A percentile compares a stretch with the other conserved stretches of the same genome.
phyloP scores from a whole-genome alignment of 1,140 invertebrate species.

The Calosoma granatense region DNA sequence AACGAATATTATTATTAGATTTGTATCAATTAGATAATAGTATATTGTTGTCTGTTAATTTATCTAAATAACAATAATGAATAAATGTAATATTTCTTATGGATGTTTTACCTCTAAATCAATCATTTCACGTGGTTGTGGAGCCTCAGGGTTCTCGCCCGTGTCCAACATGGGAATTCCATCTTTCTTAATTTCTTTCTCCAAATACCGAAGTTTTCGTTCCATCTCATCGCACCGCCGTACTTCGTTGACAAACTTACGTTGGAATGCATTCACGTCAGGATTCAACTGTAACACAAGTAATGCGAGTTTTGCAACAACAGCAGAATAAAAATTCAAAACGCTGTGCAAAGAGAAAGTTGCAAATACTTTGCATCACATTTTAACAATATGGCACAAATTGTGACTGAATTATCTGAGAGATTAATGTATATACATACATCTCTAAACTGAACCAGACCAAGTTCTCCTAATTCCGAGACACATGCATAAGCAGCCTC shows the following conservation, averaged over 20 bases:
- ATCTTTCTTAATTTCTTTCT: conserved; percentile 98
- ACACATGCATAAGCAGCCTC: conserved; percentile 91
- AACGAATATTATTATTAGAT: too few species aligned
- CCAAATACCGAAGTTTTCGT: conserved; percentile 86
- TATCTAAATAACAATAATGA: too few species aligned
- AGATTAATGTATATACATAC: conserved; percentile 45
- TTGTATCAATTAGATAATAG: too few species aligned
- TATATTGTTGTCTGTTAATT: too few species aligned
- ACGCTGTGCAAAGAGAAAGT: conserved; percentile 12
- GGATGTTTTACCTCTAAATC: conserved; percentile 75
- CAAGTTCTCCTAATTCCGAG: conserved; percentile 83
- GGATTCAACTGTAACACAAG: conserved; percentile 69
- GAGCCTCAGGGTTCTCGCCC: conserved; percentile 95
- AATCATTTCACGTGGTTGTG: conserved; percentile 97
- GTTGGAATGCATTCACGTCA: conserved; percentile 90
- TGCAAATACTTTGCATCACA: not conserved
- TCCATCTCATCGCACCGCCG: conserved; percentile 94
- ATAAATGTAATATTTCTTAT: not conserved
- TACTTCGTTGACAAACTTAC: conserved; percentile 92
- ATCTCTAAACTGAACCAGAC: conserved; percentile 87
- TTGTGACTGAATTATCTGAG: too few species aligned
- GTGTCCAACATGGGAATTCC: conserved; percentile 94
- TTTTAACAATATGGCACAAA: too few species aligned
- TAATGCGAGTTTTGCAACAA: not conserved
- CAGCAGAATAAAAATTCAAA: too few species aligned